These are phyloP conservation scores for Nasonia longicornis DNA, from an alignment of 1,140 invertebrate species.

Conservation along the genomic window DNA sequence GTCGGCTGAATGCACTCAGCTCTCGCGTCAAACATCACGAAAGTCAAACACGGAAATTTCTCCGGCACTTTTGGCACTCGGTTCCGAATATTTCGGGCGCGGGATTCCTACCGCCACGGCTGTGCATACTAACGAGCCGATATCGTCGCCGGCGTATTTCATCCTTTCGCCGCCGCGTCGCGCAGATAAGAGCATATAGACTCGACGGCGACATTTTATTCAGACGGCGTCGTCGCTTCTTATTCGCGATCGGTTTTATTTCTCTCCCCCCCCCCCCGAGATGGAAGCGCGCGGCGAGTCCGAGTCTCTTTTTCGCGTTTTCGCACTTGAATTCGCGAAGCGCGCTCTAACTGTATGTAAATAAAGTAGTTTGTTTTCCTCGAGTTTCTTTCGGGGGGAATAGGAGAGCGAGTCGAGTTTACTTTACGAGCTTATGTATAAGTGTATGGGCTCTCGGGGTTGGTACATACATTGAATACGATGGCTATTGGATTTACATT, in stretches of 20 bases:
- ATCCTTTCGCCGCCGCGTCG: slow-evolving; percentile 1
- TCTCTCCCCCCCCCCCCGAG: not conserved
- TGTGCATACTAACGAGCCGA: slow-evolving; percentile 19
- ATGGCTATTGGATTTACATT: slow-evolving; percentile 15
- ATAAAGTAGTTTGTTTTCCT: slow-evolving; percentile 28
- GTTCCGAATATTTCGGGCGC: not conserved
- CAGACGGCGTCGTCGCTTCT: slow-evolving; percentile 20
- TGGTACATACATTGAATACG: not conserved
- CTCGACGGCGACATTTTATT: slow-evolving; percentile 25
- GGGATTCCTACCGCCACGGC: not conserved
- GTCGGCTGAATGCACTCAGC: too few relatives aligned
- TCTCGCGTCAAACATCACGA: not conserved
- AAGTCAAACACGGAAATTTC: not conserved
- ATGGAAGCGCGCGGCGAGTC: not conserved
- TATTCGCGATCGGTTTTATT: slow-evolving; percentile 17
- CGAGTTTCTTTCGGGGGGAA: not conserved
- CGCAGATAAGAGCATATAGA: slow-evolving; percentile 16
- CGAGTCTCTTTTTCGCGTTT: slow-evolving; percentile 4
- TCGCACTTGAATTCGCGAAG: slow-evolving; percentile 23
- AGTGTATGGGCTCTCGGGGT: not conserved
- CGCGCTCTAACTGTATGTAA: slow-evolving; percentile 11
- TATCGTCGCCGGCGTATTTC: not conserved
- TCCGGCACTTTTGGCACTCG: not conserved
- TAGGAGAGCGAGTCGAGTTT: not conserved
- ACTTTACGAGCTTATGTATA: not conserved